These are phyloP conservation scores for Heliocidaris tuberculata DNA, from an alignment of 35 echinoderm and acorn worm genomes.

Conservation along the genomic window DNA sequence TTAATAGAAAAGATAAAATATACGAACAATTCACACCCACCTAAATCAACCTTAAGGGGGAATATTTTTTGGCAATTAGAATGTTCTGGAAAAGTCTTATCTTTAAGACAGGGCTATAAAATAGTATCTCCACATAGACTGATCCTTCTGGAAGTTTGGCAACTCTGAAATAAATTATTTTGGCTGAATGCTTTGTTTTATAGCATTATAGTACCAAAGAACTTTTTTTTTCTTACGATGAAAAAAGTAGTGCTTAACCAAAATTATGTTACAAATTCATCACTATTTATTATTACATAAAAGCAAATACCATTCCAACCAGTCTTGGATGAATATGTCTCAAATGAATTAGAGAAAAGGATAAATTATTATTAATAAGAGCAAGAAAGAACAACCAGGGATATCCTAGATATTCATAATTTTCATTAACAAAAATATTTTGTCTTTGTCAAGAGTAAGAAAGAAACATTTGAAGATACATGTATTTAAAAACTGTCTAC, in stretches of 20 bases:
- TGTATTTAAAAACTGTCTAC: too few relatives aligned
- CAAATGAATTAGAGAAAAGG: neutral
- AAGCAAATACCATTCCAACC: neutral
- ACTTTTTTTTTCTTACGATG: too few relatives aligned
- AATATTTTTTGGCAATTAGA: slow-evolving; percentile 14
- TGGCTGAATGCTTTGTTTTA: neutral
- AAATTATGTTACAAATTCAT: neutral
- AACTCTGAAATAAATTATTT: neutral
- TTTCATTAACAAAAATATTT: neutral
- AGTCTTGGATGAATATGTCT: neutral
- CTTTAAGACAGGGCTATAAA: neutral
- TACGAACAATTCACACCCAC: neutral
- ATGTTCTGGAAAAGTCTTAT: neutral
- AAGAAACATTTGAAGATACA: too few relatives aligned
- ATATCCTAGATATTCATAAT: neutral
- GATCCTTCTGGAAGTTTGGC: neutral
- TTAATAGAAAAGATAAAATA: neutral
- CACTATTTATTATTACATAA: neutral
- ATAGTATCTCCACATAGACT: neutral
- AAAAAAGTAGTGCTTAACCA: too few relatives aligned
- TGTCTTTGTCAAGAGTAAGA: too few relatives aligned
- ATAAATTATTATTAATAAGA: neutral
- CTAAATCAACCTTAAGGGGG: neutral
- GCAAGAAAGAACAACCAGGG: neutral
- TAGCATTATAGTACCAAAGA: neutral